Evolutionary conservation across 2,113 vertebrate genomes (phyloP).

Genomic region (Neogale vison): DNA sequence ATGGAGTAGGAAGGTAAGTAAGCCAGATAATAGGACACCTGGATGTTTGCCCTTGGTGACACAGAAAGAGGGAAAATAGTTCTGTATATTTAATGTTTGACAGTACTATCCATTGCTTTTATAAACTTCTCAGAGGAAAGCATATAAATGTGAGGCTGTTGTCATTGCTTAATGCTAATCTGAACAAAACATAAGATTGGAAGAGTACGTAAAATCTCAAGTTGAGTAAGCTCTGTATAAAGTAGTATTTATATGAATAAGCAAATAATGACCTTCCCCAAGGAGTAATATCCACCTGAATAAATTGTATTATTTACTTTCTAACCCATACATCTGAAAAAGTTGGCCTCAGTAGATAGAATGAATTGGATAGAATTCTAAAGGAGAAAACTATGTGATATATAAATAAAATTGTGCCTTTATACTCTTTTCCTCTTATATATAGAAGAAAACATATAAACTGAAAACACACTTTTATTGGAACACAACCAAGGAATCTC

Average conservation of each 20-base stretch:
- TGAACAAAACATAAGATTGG: background rate
- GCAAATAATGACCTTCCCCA: background rate
- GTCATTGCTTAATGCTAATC: background rate
- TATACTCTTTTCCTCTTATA: background rate
- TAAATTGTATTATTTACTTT: background rate
- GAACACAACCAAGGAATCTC: background rate
- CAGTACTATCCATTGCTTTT: background rate
- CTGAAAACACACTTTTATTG: background rate
- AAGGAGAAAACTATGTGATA: background rate
- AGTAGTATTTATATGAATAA: background rate
- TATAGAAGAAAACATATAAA: background rate
- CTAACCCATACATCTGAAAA: background rate
- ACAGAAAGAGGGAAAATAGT: background rate
- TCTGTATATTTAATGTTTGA: background rate
- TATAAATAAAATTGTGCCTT: background rate
- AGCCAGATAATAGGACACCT: background rate
- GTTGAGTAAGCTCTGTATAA: background rate
- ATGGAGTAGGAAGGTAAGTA: background rate
- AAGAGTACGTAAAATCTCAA: background rate
- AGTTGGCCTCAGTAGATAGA: background rate
- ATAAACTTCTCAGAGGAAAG: background rate
- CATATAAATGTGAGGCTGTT: background rate
- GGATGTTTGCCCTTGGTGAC: background rate
- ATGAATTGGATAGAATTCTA: background rate
- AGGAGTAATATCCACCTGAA: background rate